These are phyloP conservation scores for Danio albolineatus DNA, from an alignment of 2,797 vertebrate species.

Conservation along the genomic window DNA sequence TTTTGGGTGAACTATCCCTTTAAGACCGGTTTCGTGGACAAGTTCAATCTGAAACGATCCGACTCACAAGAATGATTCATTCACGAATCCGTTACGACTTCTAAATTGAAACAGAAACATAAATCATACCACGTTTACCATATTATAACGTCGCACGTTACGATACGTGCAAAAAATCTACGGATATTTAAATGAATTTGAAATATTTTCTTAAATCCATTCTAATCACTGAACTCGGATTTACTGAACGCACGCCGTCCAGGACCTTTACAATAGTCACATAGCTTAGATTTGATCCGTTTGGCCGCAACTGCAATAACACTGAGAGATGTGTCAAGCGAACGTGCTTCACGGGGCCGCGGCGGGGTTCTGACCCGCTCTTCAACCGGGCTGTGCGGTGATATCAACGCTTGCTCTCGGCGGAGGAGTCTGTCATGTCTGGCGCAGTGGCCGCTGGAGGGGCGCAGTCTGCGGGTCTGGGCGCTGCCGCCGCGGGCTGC, in stretches of 20 bases:
- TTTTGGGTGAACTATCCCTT: not conserved
- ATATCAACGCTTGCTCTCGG: constrained; percentile 56
- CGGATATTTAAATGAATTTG: too few species aligned
- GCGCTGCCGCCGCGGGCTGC: constrained; percentile 77
- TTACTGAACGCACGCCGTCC: not conserved
- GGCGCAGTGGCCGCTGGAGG: constrained; percentile 75
- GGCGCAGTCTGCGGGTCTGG: constrained; percentile 75
- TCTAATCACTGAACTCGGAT: not conserved
- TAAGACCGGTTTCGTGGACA: not conserved
- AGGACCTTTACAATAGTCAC: constrained; percentile 56
- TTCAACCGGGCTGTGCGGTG: constrained; percentile 12
- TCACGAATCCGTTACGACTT: not conserved
- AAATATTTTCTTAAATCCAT: not conserved
- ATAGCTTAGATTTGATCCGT: constrained; percentile 54
- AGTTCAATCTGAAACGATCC: not conserved
- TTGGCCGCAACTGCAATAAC: constrained; percentile 44
- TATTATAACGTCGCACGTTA: not conserved
- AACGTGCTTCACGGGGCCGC: constrained; percentile 9
- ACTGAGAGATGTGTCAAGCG: constrained; percentile 34
- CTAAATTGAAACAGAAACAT: not conserved
- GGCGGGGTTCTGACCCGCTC: constrained; percentile 45
- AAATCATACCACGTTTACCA: not conserved
- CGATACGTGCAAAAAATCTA: too few species aligned
- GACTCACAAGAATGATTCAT: constrained; percentile 9
- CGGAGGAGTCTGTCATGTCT: constrained; percentile 74